Percentiles rank a stretch among this genome's conserved stretches.
These are phyloP conservation scores for Paralinhomoeus sp. DNA, from an alignment of 2,888 invertebrate species.

Conservation along the genomic window DNA sequence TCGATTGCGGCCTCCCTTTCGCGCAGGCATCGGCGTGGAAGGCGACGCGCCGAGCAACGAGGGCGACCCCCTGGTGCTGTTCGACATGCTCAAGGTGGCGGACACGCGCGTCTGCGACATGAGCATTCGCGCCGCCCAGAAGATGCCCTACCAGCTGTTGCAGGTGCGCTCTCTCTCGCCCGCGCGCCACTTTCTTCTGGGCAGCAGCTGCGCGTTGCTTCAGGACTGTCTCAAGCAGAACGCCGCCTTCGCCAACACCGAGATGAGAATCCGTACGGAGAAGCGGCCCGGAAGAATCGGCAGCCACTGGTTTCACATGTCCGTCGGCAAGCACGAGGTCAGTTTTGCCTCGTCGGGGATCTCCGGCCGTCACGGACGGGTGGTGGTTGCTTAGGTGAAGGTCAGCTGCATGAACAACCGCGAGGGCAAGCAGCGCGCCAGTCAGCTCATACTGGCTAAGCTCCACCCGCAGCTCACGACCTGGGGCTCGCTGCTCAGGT, in stretches of 20 bases:
- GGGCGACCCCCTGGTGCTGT: conserved; percentile 9
- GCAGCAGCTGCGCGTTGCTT: background rate
- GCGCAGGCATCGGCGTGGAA: background rate
- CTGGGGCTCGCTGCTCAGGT: conserved; percentile 74
- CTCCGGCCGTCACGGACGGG: too few relatives aligned
- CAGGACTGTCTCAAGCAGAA: conserved; percentile 37
- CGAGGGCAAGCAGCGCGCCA: conserved; percentile 82
- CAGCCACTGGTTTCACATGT: conserved; percentile 78
- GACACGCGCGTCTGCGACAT: conserved; percentile 82
- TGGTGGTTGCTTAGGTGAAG: too few relatives aligned
- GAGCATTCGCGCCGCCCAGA: conserved; percentile 85
- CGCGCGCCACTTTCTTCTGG: background rate
- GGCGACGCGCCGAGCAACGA: background rate
- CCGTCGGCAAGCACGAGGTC: conserved; percentile 68
- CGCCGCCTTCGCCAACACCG: conserved; percentile 66
- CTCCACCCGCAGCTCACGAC: conserved; percentile 79
- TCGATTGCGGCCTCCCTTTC: too few relatives aligned
- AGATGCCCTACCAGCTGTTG: conserved; percentile 73
- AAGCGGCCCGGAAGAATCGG: conserved; percentile 50
- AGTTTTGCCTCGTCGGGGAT: too few relatives aligned
- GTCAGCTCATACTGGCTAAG: conserved; percentile 71
- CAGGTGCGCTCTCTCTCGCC: conserved; percentile 49
- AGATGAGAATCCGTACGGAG: conserved; percentile 49
- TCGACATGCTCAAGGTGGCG: conserved; percentile 67
- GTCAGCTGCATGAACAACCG: conserved; percentile 62